These are phyloP conservation scores for Scolopax rusticola DNA, from an alignment of 2,797 vertebrate genomes.

Conservation along the genomic window DNA sequence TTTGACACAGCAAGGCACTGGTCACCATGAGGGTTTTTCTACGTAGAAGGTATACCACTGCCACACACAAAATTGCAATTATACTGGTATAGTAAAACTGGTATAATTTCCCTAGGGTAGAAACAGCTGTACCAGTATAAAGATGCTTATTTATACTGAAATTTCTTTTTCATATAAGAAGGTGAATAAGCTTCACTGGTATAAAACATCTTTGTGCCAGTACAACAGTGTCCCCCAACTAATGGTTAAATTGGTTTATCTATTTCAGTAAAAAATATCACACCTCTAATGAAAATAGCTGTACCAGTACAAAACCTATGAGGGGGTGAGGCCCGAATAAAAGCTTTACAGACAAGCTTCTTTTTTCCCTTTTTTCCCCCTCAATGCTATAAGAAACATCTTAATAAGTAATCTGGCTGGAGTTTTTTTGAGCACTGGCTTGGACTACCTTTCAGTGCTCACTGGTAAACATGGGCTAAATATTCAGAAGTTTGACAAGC, in stretches of 20 bases:
- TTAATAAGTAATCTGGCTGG: background rate
- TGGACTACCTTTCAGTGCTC: background rate
- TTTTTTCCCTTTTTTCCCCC: accelerated
- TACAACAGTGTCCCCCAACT: background rate
- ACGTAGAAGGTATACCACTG: background rate
- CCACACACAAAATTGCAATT: background rate
- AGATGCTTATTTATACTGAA: background rate
- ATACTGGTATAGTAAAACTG: background rate
- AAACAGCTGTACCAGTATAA: background rate
- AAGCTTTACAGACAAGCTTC: background rate
- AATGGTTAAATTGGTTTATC: background rate
- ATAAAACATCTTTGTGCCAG: background rate
- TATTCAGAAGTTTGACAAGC: background rate
- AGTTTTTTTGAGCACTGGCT: background rate
- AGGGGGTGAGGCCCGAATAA: background rate
- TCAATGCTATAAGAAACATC: background rate
- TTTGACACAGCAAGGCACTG: background rate
- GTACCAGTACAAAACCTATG: background rate
- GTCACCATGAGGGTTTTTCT: background rate
- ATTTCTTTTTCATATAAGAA: constrained; percentile 28
- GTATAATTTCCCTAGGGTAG: background rate
- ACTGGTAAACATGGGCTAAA: background rate
- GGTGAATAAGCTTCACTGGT: background rate
- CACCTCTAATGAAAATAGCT: background rate
- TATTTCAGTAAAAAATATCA: constrained; percentile 20